Evolutionary conservation across 2,113 vertebrate genomes (phyloP), one percentile per base, ranked within the genome.

Genomic region (Cebus imitator): DNA sequence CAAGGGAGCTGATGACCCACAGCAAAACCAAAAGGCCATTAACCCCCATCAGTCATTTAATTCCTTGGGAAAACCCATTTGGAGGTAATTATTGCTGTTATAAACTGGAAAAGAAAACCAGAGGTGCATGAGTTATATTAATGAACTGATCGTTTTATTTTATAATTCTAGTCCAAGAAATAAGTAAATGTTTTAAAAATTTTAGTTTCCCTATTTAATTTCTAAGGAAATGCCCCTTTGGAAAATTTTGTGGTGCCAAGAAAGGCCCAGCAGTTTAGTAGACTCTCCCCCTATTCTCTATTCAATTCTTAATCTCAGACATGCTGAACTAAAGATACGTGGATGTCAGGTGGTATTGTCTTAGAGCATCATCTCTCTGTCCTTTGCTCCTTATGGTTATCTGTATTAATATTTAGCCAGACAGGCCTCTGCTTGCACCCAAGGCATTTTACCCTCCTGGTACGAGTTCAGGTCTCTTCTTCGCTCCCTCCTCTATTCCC

Each of bases 1-100:
- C 97, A 96, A 95, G 98, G 96, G 97, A 98, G 91, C 1, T 97
- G 98, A 98, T 98, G 98, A 98, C 89, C 86, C 94, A 81, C 96
- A 96, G 94, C 70, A 91, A 85, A 97, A 98, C 93, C 79, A 90
- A 97, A 97, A 86, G 94, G 35, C 93, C 87, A 68, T 98, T 96
- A 98, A 97, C 95, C 91, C 80, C 94, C 97, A 95, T 97, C 95
- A 94, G 93, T 98, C 94, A 83, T 98, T 98, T 97, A 94, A 92
- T 97, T 98, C 45, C 80, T 32, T 43, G 94, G 93, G 94, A 98
- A 96, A 97, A 96, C 68, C 61, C 95, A 87, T 97, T 80, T 80
- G 68, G 76, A 97, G 73, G 86, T 98, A 92, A 96, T 93, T 96
- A 68, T 94, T 93, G 79, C 90, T 92, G 48, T 91, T 96, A 91